Conservation (phyloP, 2,797 vertebrate genomes). For the Myotis myotis region DNA sequence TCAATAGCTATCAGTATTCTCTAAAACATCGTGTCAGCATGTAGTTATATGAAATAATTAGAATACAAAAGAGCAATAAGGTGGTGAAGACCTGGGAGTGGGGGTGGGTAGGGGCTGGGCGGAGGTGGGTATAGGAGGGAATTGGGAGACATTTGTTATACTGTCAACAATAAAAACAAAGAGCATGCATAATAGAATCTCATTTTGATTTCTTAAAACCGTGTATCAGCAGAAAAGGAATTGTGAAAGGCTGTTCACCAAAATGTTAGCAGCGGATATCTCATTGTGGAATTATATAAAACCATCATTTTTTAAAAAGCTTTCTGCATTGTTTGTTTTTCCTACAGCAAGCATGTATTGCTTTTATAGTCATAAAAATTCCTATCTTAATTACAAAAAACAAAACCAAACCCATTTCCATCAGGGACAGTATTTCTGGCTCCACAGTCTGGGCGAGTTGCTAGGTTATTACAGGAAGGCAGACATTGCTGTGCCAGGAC, state of each 20-base stretch:
- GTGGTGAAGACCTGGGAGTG: too few relatives aligned
- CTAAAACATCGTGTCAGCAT: not conserved
- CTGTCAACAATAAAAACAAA: not conserved
- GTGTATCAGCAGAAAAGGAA: not conserved
- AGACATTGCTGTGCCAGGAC: fast-evolving
- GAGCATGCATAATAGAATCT: not conserved
- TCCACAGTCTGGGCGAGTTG: not conserved
- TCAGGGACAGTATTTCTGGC: not conserved
- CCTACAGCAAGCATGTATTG: not conserved
- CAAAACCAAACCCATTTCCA: not conserved
- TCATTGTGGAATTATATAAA: not conserved
- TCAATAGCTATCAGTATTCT: not conserved
- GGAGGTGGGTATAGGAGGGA: too few relatives aligned
- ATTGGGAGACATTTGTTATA: too few relatives aligned
- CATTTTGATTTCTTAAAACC: not conserved
- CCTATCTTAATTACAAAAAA: not conserved
- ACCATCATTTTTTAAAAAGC: not conserved
- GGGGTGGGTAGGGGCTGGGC: too few relatives aligned
- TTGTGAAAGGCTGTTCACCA: not conserved
- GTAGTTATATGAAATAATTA: not conserved
- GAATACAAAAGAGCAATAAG: not conserved
- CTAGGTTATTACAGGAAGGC: not conserved
- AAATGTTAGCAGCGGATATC: not conserved
- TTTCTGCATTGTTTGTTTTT: not conserved
- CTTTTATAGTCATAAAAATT: not conserved